Evolutionary conservation across 2,113 vertebrate genomes (phyloP), one percentile per base, ranked within the genome.

Genomic region (Caretta caretta): DNA sequence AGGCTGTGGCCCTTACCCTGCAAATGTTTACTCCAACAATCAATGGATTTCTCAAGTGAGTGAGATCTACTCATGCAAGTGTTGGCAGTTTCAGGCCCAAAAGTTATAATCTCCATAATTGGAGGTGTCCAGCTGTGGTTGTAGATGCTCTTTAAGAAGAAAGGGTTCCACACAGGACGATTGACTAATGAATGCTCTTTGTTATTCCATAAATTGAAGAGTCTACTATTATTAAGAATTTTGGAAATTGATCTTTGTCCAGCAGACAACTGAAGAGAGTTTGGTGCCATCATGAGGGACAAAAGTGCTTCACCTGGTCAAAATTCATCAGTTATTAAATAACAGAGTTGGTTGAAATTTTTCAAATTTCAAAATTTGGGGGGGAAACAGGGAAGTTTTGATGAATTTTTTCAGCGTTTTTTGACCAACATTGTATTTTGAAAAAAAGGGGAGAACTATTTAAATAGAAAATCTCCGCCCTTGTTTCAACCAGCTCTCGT

Each of bases 271-370:
- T 69, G 25, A 46, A 84, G 38, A 46, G 89, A 27, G 86, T 8
- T 2, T 29, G 0, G 69, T 92, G 31, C 72, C 78, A 0, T 0
- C 49, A 54, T 46, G n/a, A 86, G 89, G 89, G 2, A 10, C 59
- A 6, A 13, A 46, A 12, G 42, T 78, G 25, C 90, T 92, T 65
- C 35, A 9, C 5, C 84, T 10, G 54, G 1, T 50, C 5, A 2
- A 9, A 0, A 1, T 46, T 35, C 80, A 24, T 5, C 57, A 91
- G 49, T 83, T 80, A 13, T 62, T 80, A 78, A 46, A 56, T 35
- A 1, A 10, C 31, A 3, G 25, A 72, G 69, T 38, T 38, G n/a
- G 16, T 9, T 2, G 22, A 46, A 5, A 20, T 2, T 27, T 4
- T 24, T 49, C 38, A 59, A 86, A 51, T 12, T 25, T 90, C 0